Evolutionary conservation across 2,113 vertebrate species (phyloP).

Genomic region (Catharus minimus): DNA sequence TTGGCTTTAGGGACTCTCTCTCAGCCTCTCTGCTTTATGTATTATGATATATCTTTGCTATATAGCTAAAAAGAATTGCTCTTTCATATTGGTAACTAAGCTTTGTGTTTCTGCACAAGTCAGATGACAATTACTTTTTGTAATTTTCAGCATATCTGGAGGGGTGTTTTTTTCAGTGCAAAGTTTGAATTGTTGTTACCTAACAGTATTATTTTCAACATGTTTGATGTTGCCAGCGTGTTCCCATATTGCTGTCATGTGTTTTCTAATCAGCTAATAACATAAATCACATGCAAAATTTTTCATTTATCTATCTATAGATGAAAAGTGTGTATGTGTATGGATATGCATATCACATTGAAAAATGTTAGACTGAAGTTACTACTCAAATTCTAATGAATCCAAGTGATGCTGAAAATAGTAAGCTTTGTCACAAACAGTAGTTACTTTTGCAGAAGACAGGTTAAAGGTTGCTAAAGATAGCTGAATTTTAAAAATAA

Average conservation of each 20-base stretch:
- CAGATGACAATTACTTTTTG: not conserved
- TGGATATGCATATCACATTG: not conserved
- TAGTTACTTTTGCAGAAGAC: not conserved
- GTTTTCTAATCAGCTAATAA: not conserved
- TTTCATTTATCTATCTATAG: not conserved
- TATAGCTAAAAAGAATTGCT: not conserved
- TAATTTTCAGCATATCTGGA: not conserved
- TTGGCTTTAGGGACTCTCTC: not conserved
- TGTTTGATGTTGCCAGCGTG: not conserved
- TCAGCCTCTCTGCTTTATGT: not conserved
- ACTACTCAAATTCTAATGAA: not conserved
- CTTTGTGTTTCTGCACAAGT: not conserved
- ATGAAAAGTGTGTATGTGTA: accelerated
- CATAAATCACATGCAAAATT: not conserved
- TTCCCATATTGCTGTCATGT: not conserved
- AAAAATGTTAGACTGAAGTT: not conserved
- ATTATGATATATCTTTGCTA: not conserved
- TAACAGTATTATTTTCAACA: not conserved
- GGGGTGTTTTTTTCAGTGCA: not conserved
- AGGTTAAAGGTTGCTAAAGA: not conserved
- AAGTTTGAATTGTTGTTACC: not conserved
- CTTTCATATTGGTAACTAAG: not conserved
- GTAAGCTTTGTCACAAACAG: not conserved
- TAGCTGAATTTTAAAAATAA: not conserved
- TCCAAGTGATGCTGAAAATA: not conserved